Evolutionary conservation across 2,797 vertebrate species (phyloP).

Genomic region (Pipistrellus kuhlii): DNA sequence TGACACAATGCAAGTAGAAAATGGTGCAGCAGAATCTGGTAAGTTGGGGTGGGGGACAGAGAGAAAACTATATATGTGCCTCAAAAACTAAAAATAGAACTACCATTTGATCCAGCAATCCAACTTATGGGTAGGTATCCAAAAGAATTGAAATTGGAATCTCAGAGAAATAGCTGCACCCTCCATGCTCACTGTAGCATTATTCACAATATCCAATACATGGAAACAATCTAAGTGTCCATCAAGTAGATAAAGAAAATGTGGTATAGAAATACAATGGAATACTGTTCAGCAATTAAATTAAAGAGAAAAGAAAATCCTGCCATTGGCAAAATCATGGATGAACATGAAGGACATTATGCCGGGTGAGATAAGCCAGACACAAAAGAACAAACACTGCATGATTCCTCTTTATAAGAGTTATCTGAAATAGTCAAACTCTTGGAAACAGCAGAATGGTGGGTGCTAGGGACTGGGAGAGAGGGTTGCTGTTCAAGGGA

Average conservation of each 20-base stretch:
- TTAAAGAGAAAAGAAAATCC: neutral
- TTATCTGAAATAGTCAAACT: neutral
- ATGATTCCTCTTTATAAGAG: neutral
- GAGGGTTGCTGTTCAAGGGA: neutral
- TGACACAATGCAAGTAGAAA: neutral
- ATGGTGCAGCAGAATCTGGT: neutral
- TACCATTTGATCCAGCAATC: neutral
- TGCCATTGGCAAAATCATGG: neutral
- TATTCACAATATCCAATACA: neutral
- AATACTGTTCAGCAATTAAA: neutral
- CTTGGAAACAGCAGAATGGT: neutral
- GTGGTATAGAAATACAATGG: neutral
- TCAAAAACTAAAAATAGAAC: neutral
- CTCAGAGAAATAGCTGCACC: neutral
- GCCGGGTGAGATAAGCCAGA: neutral
- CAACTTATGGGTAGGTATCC: neutral
- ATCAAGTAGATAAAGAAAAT: neutral
- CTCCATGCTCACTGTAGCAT: neutral
- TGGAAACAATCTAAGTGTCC: neutral
- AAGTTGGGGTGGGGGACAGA: neutral
- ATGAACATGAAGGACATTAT: neutral
- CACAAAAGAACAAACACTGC: neutral
- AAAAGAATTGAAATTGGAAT: neutral
- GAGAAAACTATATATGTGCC: neutral
- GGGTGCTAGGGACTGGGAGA: neutral